Percentiles rank a stretch among this genome's conserved stretches.
These are phyloP conservation scores for Trichonephila clavata DNA, from an alignment of 1,140 invertebrate species.

Conservation along the genomic window DNA sequence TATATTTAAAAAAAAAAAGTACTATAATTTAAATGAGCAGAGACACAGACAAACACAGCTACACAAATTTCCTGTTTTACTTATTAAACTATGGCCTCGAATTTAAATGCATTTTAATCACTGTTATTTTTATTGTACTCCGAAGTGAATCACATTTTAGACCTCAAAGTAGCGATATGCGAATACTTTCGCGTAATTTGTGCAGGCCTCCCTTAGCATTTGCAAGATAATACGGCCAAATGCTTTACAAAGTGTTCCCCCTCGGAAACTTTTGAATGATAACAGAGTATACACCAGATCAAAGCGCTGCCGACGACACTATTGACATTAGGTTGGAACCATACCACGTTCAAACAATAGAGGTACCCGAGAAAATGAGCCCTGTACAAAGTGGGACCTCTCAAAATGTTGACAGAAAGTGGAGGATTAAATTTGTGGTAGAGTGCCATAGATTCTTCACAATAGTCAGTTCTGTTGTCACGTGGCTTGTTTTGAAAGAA, in stretches of 20 bases:
- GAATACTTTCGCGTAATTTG: background rate
- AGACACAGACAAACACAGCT: too few species aligned
- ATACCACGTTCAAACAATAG: slow-evolving; percentile 52
- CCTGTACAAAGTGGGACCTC: slow-evolving; percentile 41
- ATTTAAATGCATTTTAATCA: too few species aligned
- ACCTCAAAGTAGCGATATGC: background rate
- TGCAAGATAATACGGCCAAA: slow-evolving; percentile 32
- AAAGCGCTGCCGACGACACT: slow-evolving; percentile 31
- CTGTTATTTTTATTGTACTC: too few species aligned
- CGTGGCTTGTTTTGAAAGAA: slow-evolving; percentile 13
- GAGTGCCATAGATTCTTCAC: slow-evolving; percentile 33
- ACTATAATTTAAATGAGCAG: too few species aligned
- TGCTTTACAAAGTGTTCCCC: slow-evolving; percentile 38
- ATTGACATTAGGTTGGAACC: slow-evolving; percentile 20
- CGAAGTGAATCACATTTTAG: too few species aligned
- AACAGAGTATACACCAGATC: background rate
- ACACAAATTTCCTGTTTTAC: too few species aligned
- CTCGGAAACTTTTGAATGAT: slow-evolving; percentile 50
- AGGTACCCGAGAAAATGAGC: slow-evolving; percentile 9
- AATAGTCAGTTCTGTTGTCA: background rate
- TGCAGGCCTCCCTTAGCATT: background rate
- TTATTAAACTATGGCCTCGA: too few species aligned
- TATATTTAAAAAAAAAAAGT: too few species aligned
- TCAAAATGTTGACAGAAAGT: slow-evolving; percentile 52
- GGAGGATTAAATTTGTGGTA: slow-evolving; percentile 59